Evolutionary conservation across 2,888 invertebrate species (phyloP), one percentile per base, ranked within the genome.

Genomic region (Scrobipalpa costella): DNA sequence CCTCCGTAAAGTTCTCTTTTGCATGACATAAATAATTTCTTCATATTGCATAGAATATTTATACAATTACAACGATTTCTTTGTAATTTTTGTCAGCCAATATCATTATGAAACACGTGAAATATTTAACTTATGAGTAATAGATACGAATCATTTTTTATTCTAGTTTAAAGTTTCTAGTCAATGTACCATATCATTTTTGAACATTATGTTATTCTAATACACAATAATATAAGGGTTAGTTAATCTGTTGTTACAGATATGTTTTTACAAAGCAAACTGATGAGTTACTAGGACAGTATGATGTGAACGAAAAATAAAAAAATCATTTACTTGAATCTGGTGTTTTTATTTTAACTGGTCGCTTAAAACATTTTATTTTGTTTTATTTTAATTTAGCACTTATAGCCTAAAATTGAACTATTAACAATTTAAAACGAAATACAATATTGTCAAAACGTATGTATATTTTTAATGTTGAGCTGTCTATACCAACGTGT

Each of bases 121-220:
- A 55, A 55, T 55, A 33, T 34, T n/a, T 15, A 13, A 55, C 27
- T 34, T 33, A 34, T 34, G 34, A 27, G 34, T 15, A 33, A 11
- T 13, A 13, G n/a, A 27, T 17, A 27, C 21, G 44, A 33, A 59
- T 38, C 49, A 49, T 49, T 47, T 17, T 27, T 27, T n/a, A 61
- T 21, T 52, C 36, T 52, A 52, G 50, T 61, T 61, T 61, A 21
- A 52, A 63, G n/a, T 63, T 78, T 85, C 84, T 89, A 90, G 87
- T 89, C 85, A 84, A 88, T 84, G 84, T 86, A 89, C 86, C 90
- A 91, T 91, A 91, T 90, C 90, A 90, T 91, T 90, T n/a, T 89
- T 77, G 80, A 77, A 80, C 71, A 74, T 86, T 88, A 78, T 83
- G 87, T 89, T 89, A 73, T 77, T 79, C 72, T 74, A 69, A 73